Conservation (phyloP, 2,888 invertebrate genomes). For the Amphipoea lucens region DNA sequence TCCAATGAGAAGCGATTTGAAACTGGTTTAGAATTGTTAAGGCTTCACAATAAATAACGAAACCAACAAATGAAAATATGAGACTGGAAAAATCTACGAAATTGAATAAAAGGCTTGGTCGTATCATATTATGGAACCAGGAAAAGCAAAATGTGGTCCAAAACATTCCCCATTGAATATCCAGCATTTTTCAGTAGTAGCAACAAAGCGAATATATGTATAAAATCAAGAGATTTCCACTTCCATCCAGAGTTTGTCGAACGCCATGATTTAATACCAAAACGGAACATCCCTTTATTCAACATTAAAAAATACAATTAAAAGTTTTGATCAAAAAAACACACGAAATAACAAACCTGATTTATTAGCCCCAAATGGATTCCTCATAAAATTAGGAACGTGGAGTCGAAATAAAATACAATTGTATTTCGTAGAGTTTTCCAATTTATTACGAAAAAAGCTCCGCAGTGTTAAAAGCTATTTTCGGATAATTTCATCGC, state of each 20-base stretch:
- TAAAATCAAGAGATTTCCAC: slow-evolving; percentile 25
- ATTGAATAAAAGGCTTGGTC: not conserved
- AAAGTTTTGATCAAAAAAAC: slow-evolving; percentile 65
- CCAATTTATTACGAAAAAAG: slow-evolving; percentile 66
- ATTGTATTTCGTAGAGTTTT: slow-evolving; percentile 65
- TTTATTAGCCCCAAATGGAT: slow-evolving; percentile 72
- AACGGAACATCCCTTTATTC: slow-evolving; percentile 31
- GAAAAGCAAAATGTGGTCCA: slow-evolving; percentile 8
- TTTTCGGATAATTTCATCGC: slow-evolving; percentile 58
- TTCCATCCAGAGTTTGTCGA: slow-evolving; percentile 13
- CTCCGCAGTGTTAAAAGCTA: slow-evolving; percentile 54
- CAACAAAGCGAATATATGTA: slow-evolving; percentile 18
- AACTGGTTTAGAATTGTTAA: slow-evolving; percentile 27
- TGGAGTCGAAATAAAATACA: slow-evolving; percentile 66
- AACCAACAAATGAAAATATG: not conserved
- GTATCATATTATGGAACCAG: not conserved
- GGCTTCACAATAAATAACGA: not conserved
- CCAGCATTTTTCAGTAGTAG: slow-evolving; percentile 13
- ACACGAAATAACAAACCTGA: slow-evolving; percentile 65
- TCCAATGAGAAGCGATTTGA: slow-evolving; percentile 11
- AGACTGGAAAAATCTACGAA: not conserved
- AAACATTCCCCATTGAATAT: not conserved
- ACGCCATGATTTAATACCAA: slow-evolving; percentile 31
- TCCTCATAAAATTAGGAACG: slow-evolving; percentile 68
- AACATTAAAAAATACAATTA: slow-evolving; percentile 59